Evolutionary conservation across 2,113 vertebrate species (phyloP).

Genomic region (Muntiacus reevesi): DNA sequence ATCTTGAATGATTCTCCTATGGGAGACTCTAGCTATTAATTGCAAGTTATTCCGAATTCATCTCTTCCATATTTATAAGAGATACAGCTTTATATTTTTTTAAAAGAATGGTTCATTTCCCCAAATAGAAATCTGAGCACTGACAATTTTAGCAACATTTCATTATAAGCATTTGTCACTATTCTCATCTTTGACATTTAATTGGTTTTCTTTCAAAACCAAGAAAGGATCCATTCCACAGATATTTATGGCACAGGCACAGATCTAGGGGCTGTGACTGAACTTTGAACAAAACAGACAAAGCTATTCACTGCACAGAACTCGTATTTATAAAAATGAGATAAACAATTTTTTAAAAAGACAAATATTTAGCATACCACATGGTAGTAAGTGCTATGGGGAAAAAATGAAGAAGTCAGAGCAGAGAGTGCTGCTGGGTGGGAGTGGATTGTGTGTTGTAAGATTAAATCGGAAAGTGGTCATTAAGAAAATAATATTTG

Average conservation of each 20-base stretch:
- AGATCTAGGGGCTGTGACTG: background rate
- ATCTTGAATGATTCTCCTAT: conserved; percentile 5
- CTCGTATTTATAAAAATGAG: background rate
- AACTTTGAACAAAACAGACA: background rate
- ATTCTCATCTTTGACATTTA: conserved; percentile 55
- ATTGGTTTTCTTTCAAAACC: conserved; percentile 55
- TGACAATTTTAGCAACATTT: conserved; percentile 60
- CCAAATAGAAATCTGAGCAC: conserved; percentile 45
- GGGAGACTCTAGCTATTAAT: conserved; percentile 29
- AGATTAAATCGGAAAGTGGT: background rate
- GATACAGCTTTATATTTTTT: conserved; percentile 34
- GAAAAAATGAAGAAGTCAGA: background rate
- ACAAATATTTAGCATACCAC: background rate
- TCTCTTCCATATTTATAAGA: conserved; percentile 49
- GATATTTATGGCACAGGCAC: conserved; percentile 8
- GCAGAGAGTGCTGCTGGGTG: background rate
- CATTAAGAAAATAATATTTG: background rate
- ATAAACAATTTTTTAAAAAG: conserved; percentile 18
- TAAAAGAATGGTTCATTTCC: conserved; percentile 60
- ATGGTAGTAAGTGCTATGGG: background rate
- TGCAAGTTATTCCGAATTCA: conserved; percentile 54
- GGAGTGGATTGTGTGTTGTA: background rate
- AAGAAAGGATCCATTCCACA: conserved; percentile 18
- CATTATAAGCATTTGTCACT: conserved; percentile 39
- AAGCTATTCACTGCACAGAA: background rate